Percentiles rank a stretch among this genome's conserved stretches.
These are phyloP conservation scores for Aspiorhynchus laticeps DNA, from an alignment of 2,113 vertebrate genomes.

Conservation along the genomic window DNA sequence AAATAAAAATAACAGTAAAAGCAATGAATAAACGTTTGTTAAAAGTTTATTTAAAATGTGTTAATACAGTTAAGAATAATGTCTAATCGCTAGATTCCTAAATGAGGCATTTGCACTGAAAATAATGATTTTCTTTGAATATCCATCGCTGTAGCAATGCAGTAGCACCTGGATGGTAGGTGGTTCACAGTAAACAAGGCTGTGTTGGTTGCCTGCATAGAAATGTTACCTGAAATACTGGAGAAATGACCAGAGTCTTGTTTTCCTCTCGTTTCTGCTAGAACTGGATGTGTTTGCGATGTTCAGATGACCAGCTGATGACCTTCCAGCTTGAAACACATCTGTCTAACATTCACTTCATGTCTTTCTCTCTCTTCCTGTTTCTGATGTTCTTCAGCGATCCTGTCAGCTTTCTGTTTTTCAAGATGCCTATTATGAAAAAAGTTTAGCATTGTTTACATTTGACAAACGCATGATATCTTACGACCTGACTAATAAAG, in stretches of 20 bases:
- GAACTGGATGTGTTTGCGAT: background rate
- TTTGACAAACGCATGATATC: background rate
- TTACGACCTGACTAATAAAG: background rate
- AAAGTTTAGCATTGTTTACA: background rate
- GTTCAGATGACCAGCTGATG: background rate
- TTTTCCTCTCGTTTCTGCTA: too few species aligned
- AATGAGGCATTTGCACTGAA: background rate
- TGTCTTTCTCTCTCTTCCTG: background rate
- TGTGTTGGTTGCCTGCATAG: background rate
- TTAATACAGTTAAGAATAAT: too few species aligned
- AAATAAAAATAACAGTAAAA: too few species aligned
- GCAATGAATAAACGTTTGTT: too few species aligned
- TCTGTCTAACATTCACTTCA: background rate
- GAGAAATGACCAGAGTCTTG: background rate
- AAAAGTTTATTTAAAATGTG: too few species aligned
- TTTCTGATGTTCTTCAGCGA: too few species aligned
- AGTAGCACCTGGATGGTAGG: background rate
- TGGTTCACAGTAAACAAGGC: background rate
- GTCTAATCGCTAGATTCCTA: too few species aligned
- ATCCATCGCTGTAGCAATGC: background rate
- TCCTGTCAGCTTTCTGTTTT: too few species aligned
- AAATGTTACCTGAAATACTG: background rate
- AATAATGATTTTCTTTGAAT: background rate
- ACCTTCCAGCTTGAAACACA: conserved; percentile 59
- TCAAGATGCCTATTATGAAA: background rate